Evolutionary conservation across 1,140 invertebrate species (phyloP).

Genomic region (Penaeus chinensis): DNA sequence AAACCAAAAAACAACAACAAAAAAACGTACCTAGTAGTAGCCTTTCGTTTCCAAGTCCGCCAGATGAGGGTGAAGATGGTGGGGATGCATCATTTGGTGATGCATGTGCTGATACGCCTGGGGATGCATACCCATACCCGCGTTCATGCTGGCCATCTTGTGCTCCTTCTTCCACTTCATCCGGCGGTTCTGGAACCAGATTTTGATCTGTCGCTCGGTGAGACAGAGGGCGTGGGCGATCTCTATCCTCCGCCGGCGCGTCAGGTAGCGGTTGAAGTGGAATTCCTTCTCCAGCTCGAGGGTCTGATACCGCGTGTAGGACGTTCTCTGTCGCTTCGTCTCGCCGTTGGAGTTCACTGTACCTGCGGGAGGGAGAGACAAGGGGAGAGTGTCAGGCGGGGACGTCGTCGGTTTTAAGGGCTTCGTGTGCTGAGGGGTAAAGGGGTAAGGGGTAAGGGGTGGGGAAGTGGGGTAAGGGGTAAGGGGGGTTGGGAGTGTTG

Average conservation of each 20-base stretch:
- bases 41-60: conserved; percentile 63
- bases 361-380: conserved; percentile 34
- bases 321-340: conserved; percentile 91
- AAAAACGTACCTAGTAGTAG: conserved; percentile 58
- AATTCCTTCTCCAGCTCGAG: conserved; percentile 96
- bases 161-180: conserved; percentile 99
- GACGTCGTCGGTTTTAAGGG: too few relatives aligned
- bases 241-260: conserved; percentile 83
- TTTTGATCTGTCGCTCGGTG: conserved; percentile 92
- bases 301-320: conserved; percentile 96
- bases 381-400: too few relatives aligned
- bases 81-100: conserved; percentile 64
- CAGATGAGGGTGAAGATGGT: conserved; percentile 64
- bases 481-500: too few relatives aligned
- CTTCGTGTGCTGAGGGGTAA: too few relatives aligned
- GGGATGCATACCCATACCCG: conserved; percentile 65
- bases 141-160: conserved; percentile 75
- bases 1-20: background rate
- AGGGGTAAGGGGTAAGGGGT: too few relatives aligned
- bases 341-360: conserved; percentile 69
- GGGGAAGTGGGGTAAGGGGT: too few relatives aligned
- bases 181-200: conserved; percentile 96
- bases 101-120: conserved; percentile 64
- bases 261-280: conserved; percentile 95
- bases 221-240: conserved; percentile 83